Conservation (phyloP, 2,888 invertebrate genomes). For the Clanis bilineata region DNA sequence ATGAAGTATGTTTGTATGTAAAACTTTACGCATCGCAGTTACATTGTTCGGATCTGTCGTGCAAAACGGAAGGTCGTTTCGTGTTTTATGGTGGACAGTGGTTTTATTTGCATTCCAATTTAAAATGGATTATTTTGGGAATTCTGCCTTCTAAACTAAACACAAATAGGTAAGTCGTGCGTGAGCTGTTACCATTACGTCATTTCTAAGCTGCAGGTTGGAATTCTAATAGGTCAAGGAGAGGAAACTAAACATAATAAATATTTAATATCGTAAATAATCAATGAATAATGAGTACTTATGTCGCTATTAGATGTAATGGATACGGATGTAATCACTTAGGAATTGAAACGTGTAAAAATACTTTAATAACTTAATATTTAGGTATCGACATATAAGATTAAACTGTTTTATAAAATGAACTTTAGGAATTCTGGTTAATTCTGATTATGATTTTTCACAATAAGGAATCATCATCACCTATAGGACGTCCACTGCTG, state of each 20-base stretch:
- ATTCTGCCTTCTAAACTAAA: background rate
- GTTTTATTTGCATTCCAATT: constrained; percentile 16
- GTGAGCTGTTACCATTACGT: background rate
- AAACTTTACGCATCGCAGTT: constrained; percentile 17
- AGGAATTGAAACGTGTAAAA: too few relatives aligned
- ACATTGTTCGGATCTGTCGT: constrained; percentile 20
- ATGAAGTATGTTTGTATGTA: constrained; percentile 18
- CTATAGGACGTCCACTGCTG: too few relatives aligned
- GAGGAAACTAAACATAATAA: background rate
- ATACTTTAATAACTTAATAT: too few relatives aligned
- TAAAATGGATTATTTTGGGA: constrained; percentile 16
- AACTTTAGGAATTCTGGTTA: too few relatives aligned
- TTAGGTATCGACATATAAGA: too few relatives aligned
- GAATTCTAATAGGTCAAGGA: constrained; percentile 7
- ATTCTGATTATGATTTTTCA: too few relatives aligned
- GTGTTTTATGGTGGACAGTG: constrained; percentile 20
- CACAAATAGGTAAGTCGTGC: background rate
- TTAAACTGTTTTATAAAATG: too few relatives aligned
- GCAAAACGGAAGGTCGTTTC: constrained; percentile 19
- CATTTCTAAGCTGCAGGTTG: background rate
- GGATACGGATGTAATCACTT: background rate
- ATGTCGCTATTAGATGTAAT: background rate
- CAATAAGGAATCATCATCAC: too few relatives aligned
- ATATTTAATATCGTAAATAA: background rate
- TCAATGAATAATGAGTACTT: background rate